These are phyloP conservation scores for Pediacus dermestoides DNA, from an alignment of 2,888 invertebrate genomes.

Conservation along the genomic window DNA sequence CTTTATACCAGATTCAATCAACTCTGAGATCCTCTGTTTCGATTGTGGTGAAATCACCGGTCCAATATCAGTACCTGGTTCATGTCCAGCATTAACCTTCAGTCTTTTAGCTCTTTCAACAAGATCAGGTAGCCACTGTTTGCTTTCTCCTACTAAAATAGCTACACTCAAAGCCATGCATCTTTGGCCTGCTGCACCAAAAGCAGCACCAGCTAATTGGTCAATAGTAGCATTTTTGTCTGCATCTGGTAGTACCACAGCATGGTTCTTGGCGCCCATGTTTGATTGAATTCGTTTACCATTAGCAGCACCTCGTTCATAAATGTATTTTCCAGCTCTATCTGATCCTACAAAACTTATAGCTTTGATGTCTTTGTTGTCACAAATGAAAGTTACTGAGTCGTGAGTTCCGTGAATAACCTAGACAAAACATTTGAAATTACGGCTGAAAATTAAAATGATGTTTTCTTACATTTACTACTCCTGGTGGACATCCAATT, in stretches of 20 bases:
- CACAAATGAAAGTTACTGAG: constrained; percentile 96
- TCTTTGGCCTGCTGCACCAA: constrained; percentile 98
- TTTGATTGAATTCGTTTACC: constrained; percentile 94
- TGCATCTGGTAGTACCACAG: constrained; percentile 94
- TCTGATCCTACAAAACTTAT: constrained; percentile 99
- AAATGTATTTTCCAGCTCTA: constrained; percentile 92
- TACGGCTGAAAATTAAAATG: not conserved
- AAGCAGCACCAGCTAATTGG: constrained; percentile 81
- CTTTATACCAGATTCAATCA: constrained; percentile 72
- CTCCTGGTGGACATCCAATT: constrained; percentile 94
- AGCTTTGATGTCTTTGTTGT: constrained; percentile 91
- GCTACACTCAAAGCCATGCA: constrained; percentile 98
- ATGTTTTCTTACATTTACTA: constrained; percentile 71
- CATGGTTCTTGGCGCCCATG: constrained; percentile 99
- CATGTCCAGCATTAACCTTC: constrained; percentile 87
- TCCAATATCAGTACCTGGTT: constrained; percentile 78
- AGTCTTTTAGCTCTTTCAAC: constrained; percentile 71
- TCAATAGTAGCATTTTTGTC: constrained; percentile 95
- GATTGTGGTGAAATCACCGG: constrained; percentile 93
- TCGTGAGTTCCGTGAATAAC: constrained; percentile 93
- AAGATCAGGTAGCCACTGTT: constrained; percentile 91
- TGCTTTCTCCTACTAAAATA: constrained; percentile 84
- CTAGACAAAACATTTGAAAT: constrained; percentile 40
- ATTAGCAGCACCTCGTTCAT: constrained; percentile 82
- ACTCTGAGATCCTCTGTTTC: constrained; percentile 74